Percentiles rank a stretch among this genome's conserved stretches.
These are phyloP conservation scores for Geopemphigus sp. DNA, from an alignment of 1,140 invertebrate genomes.

Conservation along the genomic window DNA sequence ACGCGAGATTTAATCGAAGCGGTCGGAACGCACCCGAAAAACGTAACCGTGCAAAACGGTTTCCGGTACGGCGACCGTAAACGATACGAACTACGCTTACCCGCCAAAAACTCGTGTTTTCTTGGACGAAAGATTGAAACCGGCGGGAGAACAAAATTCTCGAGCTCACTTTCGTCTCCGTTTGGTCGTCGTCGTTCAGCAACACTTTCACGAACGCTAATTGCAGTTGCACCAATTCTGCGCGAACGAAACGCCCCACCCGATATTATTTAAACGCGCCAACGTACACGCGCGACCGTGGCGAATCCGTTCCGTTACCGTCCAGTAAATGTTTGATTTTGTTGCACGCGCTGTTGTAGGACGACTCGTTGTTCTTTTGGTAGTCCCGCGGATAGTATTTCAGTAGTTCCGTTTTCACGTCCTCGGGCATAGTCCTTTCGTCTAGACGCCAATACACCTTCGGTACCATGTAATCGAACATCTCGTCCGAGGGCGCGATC, in stretches of 20 bases:
- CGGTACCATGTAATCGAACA: conserved; percentile 11
- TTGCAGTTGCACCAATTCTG: conserved; percentile 9
- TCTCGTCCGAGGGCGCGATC: conserved; percentile 25
- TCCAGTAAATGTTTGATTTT: conserved; percentile 17
- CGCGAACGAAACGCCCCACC: neutral
- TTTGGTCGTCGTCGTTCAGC: conserved; percentile 28
- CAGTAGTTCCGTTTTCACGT: neutral
- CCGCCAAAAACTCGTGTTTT: conserved; percentile 29
- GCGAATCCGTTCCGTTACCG: too few relatives aligned
- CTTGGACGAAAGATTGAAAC: conserved; percentile 24
- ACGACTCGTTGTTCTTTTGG: neutral
- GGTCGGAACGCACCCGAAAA: too few relatives aligned
- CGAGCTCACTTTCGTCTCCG: conserved; percentile 18
- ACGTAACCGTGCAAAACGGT: too few relatives aligned
- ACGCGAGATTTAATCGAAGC: too few relatives aligned
- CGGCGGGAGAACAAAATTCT: conserved; percentile 16
- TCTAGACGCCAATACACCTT: neutral
- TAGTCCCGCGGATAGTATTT: neutral
- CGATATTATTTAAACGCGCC: too few relatives aligned
- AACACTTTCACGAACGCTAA: conserved; percentile 22
- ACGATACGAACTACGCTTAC: neutral
- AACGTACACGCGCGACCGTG: too few relatives aligned
- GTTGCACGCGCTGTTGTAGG: neutral
- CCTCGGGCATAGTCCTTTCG: neutral
- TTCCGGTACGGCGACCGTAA: too few relatives aligned